Conservation (phyloP, 2,113 vertebrate species). For the Syngnathoides biaculeatus region DNA sequence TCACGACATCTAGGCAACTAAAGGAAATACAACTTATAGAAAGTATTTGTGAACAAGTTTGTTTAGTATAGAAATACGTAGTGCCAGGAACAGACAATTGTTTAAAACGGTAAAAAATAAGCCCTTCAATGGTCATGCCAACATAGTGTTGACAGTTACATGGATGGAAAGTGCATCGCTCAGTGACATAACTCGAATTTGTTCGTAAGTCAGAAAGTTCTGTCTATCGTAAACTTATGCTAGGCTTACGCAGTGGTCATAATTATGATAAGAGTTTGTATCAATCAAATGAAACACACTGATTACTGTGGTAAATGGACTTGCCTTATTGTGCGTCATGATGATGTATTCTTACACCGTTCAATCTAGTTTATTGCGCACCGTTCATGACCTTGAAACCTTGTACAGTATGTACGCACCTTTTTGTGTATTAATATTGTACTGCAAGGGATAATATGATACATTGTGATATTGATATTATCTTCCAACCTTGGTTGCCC, state of each 20-base stretch:
- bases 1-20: too few species aligned
- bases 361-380: too few species aligned
- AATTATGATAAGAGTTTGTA: background rate
- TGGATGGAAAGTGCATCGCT: background rate
- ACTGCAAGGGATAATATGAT: background rate
- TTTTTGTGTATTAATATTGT: background rate
- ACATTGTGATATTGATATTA: background rate
- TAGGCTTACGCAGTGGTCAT: background rate
- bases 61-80: too few species aligned
- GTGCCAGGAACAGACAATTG: too few species aligned
- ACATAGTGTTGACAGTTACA: too few species aligned
- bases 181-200: background rate
- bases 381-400: background rate
- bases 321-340: too few species aligned
- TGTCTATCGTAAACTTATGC: background rate
- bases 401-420: background rate
- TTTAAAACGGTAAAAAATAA: too few species aligned
- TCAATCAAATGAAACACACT: background rate
- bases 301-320: background rate
- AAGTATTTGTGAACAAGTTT: too few species aligned
- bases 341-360: too few species aligned
- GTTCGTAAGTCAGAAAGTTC: background rate
- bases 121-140: too few species aligned
- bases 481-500: background rate
- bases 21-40: too few species aligned